These are phyloP conservation scores for Masticophis lateralis DNA, from an alignment of 2,797 vertebrate genomes.

Conservation along the genomic window DNA sequence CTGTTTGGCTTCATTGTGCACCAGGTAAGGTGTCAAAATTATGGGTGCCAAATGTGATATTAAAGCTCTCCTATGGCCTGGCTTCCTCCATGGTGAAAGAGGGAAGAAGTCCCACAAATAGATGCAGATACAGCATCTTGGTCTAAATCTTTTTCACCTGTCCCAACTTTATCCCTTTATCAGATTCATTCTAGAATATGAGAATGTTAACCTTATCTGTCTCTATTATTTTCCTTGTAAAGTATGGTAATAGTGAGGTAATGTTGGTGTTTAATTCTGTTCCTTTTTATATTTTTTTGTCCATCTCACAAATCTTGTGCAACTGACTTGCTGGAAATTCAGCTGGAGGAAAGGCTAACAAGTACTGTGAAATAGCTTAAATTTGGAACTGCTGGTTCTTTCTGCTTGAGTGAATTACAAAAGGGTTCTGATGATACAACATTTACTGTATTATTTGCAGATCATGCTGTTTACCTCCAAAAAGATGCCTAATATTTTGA, in stretches of 20 bases:
- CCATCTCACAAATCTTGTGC: background rate
- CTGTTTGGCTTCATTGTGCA: slow-evolving; percentile 9
- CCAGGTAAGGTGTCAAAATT: slow-evolving; percentile 21
- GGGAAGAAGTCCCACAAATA: background rate
- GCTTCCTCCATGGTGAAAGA: background rate
- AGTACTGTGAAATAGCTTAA: background rate
- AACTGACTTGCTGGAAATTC: background rate
- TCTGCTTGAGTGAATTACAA: background rate
- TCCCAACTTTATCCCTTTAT: background rate
- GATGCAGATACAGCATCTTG: background rate
- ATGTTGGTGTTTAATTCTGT: background rate
- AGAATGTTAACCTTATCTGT: background rate
- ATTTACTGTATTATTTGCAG: background rate
- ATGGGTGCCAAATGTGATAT: background rate
- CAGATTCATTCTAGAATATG: background rate
- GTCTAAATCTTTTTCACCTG: background rate
- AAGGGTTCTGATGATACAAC: background rate
- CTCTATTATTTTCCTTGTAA: background rate
- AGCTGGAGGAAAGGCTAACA: background rate
- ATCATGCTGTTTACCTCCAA: background rate
- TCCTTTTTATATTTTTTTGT: background rate
- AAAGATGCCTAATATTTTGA: background rate
- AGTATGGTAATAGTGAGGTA: background rate
- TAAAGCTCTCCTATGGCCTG: background rate
- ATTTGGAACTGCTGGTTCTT: background rate